Conservation (phyloP, 2,113 vertebrate species). For the Pseudorasbora parva region DNA sequence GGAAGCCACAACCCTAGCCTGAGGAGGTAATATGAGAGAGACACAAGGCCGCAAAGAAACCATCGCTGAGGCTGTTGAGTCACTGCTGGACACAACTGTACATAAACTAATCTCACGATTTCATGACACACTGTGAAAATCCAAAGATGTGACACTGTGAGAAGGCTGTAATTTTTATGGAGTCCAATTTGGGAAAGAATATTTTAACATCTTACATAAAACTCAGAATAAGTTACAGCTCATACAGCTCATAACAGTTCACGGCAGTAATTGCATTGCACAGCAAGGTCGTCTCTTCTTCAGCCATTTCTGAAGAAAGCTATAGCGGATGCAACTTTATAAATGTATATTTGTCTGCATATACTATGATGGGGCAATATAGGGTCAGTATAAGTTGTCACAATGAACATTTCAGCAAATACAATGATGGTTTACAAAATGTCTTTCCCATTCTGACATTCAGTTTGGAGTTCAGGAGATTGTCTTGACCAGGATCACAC, state of each 20-base stretch:
- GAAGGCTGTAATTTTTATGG: background rate
- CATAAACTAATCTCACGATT: background rate
- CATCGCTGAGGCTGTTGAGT: background rate
- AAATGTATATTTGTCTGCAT: too few species aligned
- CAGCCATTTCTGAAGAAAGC: background rate
- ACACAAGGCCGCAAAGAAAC: background rate
- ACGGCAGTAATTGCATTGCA: background rate
- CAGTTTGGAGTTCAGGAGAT: too few species aligned
- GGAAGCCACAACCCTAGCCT: constrained; percentile 36
- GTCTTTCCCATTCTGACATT: too few species aligned
- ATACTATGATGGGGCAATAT: too few species aligned
- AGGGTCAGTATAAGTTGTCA: too few species aligned
- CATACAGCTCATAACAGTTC: background rate
- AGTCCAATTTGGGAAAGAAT: background rate
- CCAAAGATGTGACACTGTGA: background rate
- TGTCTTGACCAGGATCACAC: too few species aligned
- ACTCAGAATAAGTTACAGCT: background rate
- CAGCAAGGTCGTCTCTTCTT: too few species aligned
- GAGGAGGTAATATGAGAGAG: constrained; percentile 21
- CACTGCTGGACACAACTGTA: background rate
- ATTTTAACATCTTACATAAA: background rate
- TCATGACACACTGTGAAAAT: background rate
- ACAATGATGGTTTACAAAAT: too few species aligned
- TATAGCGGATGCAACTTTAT: too few species aligned
- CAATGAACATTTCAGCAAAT: too few species aligned